phyloP scores from a whole-genome alignment of 2,888 invertebrate genomes.

The Lapara coniferarum region DNA sequence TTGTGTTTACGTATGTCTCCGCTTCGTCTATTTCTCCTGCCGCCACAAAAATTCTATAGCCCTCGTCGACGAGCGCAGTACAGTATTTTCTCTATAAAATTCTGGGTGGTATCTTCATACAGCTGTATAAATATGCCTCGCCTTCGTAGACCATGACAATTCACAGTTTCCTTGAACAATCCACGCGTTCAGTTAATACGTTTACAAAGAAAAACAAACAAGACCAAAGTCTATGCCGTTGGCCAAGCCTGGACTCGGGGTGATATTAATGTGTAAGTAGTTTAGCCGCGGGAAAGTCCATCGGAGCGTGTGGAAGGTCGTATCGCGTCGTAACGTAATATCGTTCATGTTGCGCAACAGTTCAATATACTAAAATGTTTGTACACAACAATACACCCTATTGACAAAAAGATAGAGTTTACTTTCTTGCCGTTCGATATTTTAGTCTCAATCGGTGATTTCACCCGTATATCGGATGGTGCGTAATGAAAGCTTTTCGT shows the following conservation, averaged over 20 bases:
- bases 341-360: slow-evolving; percentile 69
- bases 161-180: background rate
- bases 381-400: slow-evolving; percentile 52
- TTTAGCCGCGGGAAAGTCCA: slow-evolving; percentile 59
- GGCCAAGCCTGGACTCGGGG: slow-evolving; percentile 1
- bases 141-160: too few species aligned
- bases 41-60: too few species aligned
- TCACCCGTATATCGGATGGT: slow-evolving; percentile 52
- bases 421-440: slow-evolving; percentile 41
- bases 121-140: too few species aligned
- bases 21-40: too few species aligned
- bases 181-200: background rate
- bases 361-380: slow-evolving; percentile 48
- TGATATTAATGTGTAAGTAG: slow-evolving; percentile 39
- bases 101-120: too few species aligned
- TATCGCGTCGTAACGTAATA: slow-evolving; percentile 73
- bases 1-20: too few species aligned
- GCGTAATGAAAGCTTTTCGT: slow-evolving; percentile 64
- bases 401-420: slow-evolving; percentile 39
- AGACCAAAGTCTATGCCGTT: slow-evolving; percentile 2
- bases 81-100: too few species aligned
- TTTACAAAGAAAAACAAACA: slow-evolving; percentile 20
- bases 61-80: too few species aligned
- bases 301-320: slow-evolving; percentile 72
- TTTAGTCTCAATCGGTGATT: slow-evolving; percentile 43